Evolutionary conservation across 2,888 invertebrate genomes (phyloP), one percentile per base, ranked within the genome.

Genomic region (Drosophila pegasa): DNA sequence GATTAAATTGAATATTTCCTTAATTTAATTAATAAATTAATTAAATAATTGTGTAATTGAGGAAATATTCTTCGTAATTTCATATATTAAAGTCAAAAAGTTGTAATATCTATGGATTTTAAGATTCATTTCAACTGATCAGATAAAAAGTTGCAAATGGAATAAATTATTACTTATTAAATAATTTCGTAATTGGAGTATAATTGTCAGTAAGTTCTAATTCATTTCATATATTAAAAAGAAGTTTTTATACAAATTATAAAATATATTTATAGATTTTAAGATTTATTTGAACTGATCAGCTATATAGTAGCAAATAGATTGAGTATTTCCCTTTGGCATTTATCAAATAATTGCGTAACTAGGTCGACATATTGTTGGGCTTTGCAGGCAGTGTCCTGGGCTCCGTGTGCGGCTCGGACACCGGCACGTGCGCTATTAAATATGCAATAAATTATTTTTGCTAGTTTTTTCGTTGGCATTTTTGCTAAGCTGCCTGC

Each of bases 361-460:
- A 45, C 27, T 45, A 14, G 47, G 29, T 31, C 47, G 47, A 18
- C 45, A 29, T 45, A 29, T 48, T 48, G 47, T 48, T 48, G 29
- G 27, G 12, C n/a, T 29, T 37, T 20, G 25, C 7, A 31, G 18
- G 38, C 37, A 31, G 29, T 62, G 52, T 61, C 62, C 52, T 54
- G 63, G 16, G 31, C n/a, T 33, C 33, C 45, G 50, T 43, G 50
- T 61, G 41, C 37, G 61, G 60, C 38, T 65, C 31, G 64, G 48
- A 56, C 66, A 57, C 60, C 60, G 74, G 80, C 88, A 89, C 89
- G 89, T 87, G 88, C 87, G 75, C 89, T 78, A 80, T 88, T 89
- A 89, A 73, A 88, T 89, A 89, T 87, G 86, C 88, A 80, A 89
- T 88, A 89, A 89, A 89, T 89, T 89, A 89, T 89, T 80, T 84